Conservation (phyloP, 2,797 vertebrate genomes). For the Sebastes goodei region DNA sequence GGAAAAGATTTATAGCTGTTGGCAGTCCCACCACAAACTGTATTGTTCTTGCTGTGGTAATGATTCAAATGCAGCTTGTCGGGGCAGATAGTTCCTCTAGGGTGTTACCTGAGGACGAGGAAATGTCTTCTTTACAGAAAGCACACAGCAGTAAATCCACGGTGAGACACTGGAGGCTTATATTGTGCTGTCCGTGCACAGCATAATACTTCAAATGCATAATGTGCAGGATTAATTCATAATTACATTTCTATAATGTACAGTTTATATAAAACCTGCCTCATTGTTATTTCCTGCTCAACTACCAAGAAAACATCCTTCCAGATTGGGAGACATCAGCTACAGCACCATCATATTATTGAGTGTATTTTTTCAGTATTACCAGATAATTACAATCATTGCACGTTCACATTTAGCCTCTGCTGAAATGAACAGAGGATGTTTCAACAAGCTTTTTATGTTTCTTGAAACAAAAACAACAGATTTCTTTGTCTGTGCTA, state of each 20-base stretch:
- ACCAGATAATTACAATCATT: conserved; percentile 26
- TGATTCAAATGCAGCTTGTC: conserved; percentile 23
- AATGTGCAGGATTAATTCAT: background rate
- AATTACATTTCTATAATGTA: background rate
- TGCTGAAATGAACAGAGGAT: background rate
- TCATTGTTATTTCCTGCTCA: background rate
- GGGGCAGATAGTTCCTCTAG: conserved; percentile 1
- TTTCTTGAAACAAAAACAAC: conserved; percentile 1
- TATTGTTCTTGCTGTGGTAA: conserved; percentile 11
- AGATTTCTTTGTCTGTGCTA: conserved; percentile 3
- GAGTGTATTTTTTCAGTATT: background rate
- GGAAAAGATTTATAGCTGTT: background rate
- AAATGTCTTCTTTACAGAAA: background rate
- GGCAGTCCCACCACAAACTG: background rate
- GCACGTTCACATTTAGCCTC: conserved; percentile 4
- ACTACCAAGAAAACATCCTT: background rate
- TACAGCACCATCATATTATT: background rate
- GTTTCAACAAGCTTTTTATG: background rate
- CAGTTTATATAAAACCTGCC: background rate
- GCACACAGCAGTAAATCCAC: background rate
- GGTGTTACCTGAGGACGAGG: conserved; percentile 24
- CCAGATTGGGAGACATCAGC: background rate
- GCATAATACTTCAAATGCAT: background rate
- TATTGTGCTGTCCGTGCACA: background rate
- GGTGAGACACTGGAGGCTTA: background rate